A percentile compares a stretch with the other conserved stretches of the same genome.
Evolutionary conservation across 1,140 invertebrate species (phyloP).

Genomic region (Bombus haemorrhoidalis): DNA sequence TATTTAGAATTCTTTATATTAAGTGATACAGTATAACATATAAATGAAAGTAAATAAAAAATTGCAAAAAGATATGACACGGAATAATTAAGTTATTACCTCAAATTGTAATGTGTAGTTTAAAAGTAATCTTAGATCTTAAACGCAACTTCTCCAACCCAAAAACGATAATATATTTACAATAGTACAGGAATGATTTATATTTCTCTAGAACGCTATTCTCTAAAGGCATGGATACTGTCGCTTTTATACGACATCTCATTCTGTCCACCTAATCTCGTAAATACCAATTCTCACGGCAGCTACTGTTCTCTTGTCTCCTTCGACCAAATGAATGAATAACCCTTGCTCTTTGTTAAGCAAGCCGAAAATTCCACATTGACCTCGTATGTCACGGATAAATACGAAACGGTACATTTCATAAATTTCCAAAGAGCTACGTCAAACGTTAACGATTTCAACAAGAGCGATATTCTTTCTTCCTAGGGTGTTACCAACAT

Average conservation of each 20-base stretch:
- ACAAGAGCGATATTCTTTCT: neutral
- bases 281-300: slow-evolving; percentile 21
- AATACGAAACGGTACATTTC: neutral
- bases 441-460: too few species aligned
- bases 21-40: too few species aligned
- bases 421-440: neutral
- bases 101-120: neutral
- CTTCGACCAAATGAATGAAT: neutral
- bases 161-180: neutral
- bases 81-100: neutral
- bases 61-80: too few species aligned
- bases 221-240: neutral
- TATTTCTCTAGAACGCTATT: neutral
- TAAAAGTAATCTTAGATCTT: too few species aligned
- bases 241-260: neutral
- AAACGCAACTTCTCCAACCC: too few species aligned
- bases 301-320: neutral
- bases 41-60: too few species aligned
- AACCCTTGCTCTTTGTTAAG: too few species aligned
- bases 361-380: neutral
- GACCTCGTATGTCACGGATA: neutral
- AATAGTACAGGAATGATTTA: neutral
- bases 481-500: neutral
- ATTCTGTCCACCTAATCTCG: neutral
- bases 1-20: too few species aligned